Percentiles rank a stretch among this genome's conserved stretches.
These are phyloP conservation scores for Erethizon dorsatum DNA, from an alignment of 2,797 vertebrate species.

Conservation along the genomic window DNA sequence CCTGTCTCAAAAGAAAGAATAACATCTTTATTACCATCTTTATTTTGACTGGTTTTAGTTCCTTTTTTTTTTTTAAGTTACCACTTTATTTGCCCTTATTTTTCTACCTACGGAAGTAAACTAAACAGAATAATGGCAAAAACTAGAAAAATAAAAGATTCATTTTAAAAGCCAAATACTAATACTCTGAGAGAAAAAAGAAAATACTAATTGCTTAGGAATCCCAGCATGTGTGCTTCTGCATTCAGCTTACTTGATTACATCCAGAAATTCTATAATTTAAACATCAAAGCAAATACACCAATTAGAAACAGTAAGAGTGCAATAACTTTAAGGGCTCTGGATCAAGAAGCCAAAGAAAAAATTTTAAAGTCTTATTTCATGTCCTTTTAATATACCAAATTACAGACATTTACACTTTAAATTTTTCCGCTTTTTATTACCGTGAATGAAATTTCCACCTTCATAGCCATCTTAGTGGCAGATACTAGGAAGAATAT, in stretches of 20 bases:
- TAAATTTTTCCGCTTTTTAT: slow-evolving; percentile 60
- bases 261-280: slow-evolving; percentile 18
- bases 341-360: slow-evolving; percentile 24
- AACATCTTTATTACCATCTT: neutral
- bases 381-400: slow-evolving; percentile 48
- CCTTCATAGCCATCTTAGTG: neutral
- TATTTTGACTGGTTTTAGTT: neutral
- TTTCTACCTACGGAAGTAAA: slow-evolving; percentile 45
- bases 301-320: slow-evolving; percentile 14
- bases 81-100: neutral
- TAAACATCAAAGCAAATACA: slow-evolving; percentile 61
- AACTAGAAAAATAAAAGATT: slow-evolving; percentile 50
- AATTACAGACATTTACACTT: slow-evolving; percentile 40
- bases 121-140: slow-evolving; percentile 39
- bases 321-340: neutral
- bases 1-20: neutral
- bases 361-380: slow-evolving; percentile 56
- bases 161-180: slow-evolving; percentile 53
- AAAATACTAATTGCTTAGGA: neutral
- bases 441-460: slow-evolving; percentile 51
- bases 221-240: slow-evolving; percentile 20
- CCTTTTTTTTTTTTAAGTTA: neutral
- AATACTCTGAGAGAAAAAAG: neutral
- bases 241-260: neutral
- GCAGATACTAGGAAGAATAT: slow-evolving; percentile 30